Evolutionary conservation across 2,888 invertebrate species (phyloP), one percentile per base, ranked within the genome.

Genomic region (Panopea generosa): DNA sequence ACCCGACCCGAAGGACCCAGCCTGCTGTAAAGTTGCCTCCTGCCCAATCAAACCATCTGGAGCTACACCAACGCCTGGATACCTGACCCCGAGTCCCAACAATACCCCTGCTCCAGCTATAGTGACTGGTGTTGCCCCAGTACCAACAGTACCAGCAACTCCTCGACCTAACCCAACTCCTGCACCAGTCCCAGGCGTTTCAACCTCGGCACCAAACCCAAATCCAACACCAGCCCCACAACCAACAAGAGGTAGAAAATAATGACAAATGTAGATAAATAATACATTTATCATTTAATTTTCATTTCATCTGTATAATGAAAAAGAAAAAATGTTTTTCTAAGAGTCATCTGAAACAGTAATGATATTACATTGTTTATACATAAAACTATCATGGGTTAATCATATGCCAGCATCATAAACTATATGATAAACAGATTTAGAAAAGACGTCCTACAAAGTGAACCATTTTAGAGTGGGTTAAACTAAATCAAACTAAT

Each of bases 11-110:
- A 80, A 77, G 43, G 86, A 88, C 61, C 87, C 87, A 29, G 50
- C 81, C 18, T 88, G 87, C 69, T 88, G 87, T 62, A 76, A 86
- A 78, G 83, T 86, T 1, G 84, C 86, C 2, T 73, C 80, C 50
- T 87, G 87, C 57, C 84, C 85, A 40, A 68, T 83, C 52, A 71
- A 78, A 20, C 82, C 84, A 20, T 79, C 83, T 29, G 71, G 74
- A 3, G 81, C 84, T 7, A 63, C 68, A 14, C 85, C 84, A 38
- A 73, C 81, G 2, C 87, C 87, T 52, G 87, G 87, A 16, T 86
- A 82, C 62, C 49, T 85, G 9, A 27, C 20, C 24, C 83, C 82
- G 22, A 84, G 77, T 65, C 84, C 86, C 26, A 4, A 9, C 7
- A 68, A 73, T 56, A 84, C 82, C 20, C 83, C 84, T 24, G 73